Conservation (phyloP, 2,797 vertebrate genomes). For the Fringilla coelebs region DNA sequence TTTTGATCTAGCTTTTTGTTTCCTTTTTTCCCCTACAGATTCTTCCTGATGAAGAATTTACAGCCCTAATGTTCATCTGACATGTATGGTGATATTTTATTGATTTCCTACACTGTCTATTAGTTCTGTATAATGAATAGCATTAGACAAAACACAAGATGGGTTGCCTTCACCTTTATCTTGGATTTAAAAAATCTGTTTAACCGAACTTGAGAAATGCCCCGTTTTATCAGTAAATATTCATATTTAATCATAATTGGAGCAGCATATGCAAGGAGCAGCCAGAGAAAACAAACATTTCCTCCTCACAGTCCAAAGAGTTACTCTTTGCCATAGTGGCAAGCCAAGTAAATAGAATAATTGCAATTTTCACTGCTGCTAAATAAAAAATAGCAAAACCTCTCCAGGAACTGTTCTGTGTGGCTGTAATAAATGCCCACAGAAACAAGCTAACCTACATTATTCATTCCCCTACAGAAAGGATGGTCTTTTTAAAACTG, state of each 20-base stretch:
- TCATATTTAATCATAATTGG: conserved; percentile 28
- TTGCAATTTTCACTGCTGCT: conserved; percentile 34
- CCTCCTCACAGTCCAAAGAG: conserved; percentile 15
- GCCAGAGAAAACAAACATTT: conserved; percentile 20
- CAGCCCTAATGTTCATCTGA: conserved; percentile 51
- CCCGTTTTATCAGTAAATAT: conserved; percentile 1
- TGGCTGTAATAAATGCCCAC: conserved; percentile 32
- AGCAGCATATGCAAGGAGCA: conserved; percentile 35
- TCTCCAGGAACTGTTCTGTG: conserved; percentile 11
- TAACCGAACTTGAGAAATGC: neutral
- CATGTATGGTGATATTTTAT: conserved; percentile 44
- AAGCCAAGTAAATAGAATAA: conserved; percentile 49
- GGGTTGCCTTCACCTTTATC: neutral
- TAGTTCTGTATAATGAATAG: conserved; percentile 11
- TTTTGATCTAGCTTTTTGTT: conserved; percentile 68
- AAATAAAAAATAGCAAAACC: conserved; percentile 58
- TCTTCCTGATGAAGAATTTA: conserved; percentile 63
- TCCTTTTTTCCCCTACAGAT: conserved; percentile 51
- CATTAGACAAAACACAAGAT: conserved; percentile 10
- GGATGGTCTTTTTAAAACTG: neutral
- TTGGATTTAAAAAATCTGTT: neutral
- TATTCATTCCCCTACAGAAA: conserved; percentile 31
- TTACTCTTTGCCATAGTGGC: conserved; percentile 1
- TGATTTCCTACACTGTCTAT: conserved; percentile 8
- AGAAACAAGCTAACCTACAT: conserved; percentile 35